A percentile compares a stretch with the other conserved stretches of the same genome.
These are phyloP conservation scores for Proales similis DNA, from an alignment of 1,140 invertebrate genomes.

Conservation along the genomic window DNA sequence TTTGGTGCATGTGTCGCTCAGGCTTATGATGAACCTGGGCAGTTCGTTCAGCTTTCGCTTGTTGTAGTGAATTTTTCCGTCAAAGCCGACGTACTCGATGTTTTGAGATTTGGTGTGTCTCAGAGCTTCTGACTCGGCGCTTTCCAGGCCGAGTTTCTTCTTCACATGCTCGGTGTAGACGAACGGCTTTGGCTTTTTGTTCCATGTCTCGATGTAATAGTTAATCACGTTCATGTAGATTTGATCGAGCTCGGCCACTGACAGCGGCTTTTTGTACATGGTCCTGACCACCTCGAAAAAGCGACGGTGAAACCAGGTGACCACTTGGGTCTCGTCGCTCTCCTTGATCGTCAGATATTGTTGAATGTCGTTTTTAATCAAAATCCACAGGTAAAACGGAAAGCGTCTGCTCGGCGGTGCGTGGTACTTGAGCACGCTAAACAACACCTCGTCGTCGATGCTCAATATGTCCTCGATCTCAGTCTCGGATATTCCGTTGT, in stretches of 20 bases:
- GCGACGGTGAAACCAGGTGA: constrained; percentile 38
- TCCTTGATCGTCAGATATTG: constrained; percentile 62
- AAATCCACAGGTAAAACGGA: constrained; percentile 60
- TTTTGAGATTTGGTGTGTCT: constrained; percentile 6
- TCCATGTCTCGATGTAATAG: constrained; percentile 37
- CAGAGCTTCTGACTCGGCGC: not conserved
- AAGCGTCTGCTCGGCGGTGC: constrained; percentile 42
- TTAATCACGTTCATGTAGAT: constrained; percentile 28
- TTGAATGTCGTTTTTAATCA: constrained; percentile 60
- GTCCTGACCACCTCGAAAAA: constrained; percentile 31
- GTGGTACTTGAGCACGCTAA: constrained; percentile 42
- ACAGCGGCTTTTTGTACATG: not conserved
- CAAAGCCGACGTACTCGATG: not conserved
- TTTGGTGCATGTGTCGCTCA: not conserved
- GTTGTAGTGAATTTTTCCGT: constrained; percentile 17
- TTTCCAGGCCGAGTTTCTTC: not conserved
- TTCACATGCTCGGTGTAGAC: constrained; percentile 3
- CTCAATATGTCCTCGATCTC: constrained; percentile 48
- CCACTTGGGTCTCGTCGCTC: constrained; percentile 51
- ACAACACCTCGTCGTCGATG: constrained; percentile 46
- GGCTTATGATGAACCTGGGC: constrained; percentile 7
- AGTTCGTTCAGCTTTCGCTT: constrained; percentile 36
- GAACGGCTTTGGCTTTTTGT: constrained; percentile 28
- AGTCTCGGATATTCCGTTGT: constrained; percentile 42
- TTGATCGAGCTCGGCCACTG: constrained; percentile 2